Evolutionary conservation across 2,113 vertebrate species (phyloP).

Genomic region (Cygnus buccinator): DNA sequence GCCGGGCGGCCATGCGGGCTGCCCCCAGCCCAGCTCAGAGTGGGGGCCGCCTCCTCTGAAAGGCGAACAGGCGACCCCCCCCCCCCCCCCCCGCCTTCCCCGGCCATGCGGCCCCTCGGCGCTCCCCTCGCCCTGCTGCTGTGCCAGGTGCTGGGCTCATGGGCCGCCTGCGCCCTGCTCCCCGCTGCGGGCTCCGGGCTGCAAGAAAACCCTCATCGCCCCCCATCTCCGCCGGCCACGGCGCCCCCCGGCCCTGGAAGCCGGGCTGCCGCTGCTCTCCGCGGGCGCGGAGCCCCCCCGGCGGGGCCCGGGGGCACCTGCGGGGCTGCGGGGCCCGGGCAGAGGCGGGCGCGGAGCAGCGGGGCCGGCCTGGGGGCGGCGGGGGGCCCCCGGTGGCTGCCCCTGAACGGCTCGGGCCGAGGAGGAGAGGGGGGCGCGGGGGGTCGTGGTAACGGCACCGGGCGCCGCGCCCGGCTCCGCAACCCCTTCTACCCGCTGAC

Average conservation of each 20-base stretch:
- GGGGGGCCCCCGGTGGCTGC: conserved; percentile 73
- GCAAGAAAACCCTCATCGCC: background rate
- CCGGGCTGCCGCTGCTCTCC: background rate
- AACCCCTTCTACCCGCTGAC: conserved; percentile 94
- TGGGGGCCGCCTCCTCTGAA: no score
- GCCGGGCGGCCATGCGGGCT: background rate
- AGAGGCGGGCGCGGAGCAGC: background rate
- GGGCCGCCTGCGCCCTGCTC: conserved; percentile 19
- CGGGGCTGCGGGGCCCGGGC: conserved; percentile 41
- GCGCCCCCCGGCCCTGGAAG: background rate
- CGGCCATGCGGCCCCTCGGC: conserved; percentile 56
- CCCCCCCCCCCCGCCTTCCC: no score
- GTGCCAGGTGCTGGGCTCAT: conserved; percentile 50
- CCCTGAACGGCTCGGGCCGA: conserved; percentile 80
- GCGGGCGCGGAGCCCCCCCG: conserved; percentile 27
- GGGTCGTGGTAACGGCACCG: conserved; percentile 61
- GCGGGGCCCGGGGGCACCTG: no score
- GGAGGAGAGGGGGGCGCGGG: conserved; percentile 30
- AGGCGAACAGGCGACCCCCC: no score
- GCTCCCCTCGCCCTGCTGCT: conserved; percentile 15
- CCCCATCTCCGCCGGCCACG: background rate
- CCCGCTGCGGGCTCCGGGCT: background rate
- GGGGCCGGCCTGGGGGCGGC: background rate
- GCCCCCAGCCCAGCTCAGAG: background rate
- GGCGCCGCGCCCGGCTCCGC: conserved; percentile 72